Evolutionary conservation across 2,888 invertebrate species (phyloP).

Genomic region (Eurois occulta): DNA sequence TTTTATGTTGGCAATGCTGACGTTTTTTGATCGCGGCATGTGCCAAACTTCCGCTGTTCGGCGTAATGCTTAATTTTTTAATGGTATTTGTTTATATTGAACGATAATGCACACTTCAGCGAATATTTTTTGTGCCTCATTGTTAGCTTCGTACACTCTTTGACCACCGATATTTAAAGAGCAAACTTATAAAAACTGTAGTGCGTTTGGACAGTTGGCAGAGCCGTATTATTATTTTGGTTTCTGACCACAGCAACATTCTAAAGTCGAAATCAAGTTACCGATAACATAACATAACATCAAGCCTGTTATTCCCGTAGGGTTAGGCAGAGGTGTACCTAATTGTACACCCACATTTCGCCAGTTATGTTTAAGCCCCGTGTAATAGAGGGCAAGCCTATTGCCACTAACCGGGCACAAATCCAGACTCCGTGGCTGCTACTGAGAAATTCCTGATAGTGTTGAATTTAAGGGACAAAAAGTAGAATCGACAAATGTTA

Average conservation of each 20-base stretch:
- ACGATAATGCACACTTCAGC: constrained; percentile 48
- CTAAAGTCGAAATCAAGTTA: background rate
- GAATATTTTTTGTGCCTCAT: constrained; percentile 28
- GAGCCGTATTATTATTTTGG: background rate
- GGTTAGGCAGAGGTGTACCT: too few species aligned
- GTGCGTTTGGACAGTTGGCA: background rate
- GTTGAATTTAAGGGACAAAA: too few species aligned
- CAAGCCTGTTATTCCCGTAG: background rate
- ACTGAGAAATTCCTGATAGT: background rate
- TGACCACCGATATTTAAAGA: constrained; percentile 49
- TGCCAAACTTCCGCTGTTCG: constrained; percentile 83
- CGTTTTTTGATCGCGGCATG: constrained; percentile 82
- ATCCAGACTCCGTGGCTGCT: too few species aligned
- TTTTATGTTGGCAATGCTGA: constrained; percentile 75
- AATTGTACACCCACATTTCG: too few species aligned
- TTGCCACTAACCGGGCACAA: too few species aligned
- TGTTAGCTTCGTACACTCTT: constrained; percentile 32
- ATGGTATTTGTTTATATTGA: constrained; percentile 57
- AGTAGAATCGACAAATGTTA: too few species aligned
- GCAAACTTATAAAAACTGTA: background rate
- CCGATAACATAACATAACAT: background rate
- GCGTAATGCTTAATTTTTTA: constrained; percentile 63
- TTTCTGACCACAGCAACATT: background rate
- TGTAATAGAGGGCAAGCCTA: too few species aligned
- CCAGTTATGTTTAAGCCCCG: too few species aligned